Evolutionary conservation across 2,797 vertebrate species (phyloP).

Genomic region (Percopsis omiscomaycus): DNA sequence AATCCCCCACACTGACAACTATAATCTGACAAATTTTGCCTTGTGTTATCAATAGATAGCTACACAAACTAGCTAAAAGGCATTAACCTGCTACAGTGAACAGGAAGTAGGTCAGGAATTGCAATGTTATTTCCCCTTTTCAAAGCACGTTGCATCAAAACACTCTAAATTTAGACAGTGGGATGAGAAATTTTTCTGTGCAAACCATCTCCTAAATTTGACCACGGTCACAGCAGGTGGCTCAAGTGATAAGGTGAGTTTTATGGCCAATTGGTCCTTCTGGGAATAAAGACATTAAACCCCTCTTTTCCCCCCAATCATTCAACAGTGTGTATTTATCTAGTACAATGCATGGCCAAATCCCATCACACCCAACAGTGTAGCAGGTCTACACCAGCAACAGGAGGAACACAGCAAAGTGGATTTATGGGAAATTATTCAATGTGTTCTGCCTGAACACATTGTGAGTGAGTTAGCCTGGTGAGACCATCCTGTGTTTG

Average conservation of each 20-base stretch:
- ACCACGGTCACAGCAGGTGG: neutral
- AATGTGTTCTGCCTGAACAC: neutral
- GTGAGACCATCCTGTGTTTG: no score
- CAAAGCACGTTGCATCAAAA: neutral
- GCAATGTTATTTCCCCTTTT: neutral
- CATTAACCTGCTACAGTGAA: neutral
- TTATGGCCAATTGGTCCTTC: neutral
- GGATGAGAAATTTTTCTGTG: neutral
- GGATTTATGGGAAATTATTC: slow-evolving; percentile 37
- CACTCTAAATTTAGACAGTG: neutral
- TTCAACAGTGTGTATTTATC: slow-evolving; percentile 36
- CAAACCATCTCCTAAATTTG: neutral
- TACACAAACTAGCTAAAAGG: neutral
- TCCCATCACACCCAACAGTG: slow-evolving; percentile 18
- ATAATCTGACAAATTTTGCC: slow-evolving; percentile 1
- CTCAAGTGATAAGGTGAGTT: neutral
- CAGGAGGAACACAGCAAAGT: slow-evolving; percentile 57
- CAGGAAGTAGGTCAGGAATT: neutral
- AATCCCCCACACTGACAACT: no score
- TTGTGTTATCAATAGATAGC: neutral
- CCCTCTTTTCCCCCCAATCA: neutral
- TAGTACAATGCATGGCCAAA: slow-evolving; percentile 36
- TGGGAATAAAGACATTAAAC: neutral
- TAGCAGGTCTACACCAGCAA: slow-evolving; percentile 35
- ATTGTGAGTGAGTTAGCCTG: no score